A percentile compares a stretch with the other conserved stretches of the same genome.
phyloP scores from a whole-genome alignment of 2,113 vertebrate genomes.

The Poecilia latipinna region DNA sequence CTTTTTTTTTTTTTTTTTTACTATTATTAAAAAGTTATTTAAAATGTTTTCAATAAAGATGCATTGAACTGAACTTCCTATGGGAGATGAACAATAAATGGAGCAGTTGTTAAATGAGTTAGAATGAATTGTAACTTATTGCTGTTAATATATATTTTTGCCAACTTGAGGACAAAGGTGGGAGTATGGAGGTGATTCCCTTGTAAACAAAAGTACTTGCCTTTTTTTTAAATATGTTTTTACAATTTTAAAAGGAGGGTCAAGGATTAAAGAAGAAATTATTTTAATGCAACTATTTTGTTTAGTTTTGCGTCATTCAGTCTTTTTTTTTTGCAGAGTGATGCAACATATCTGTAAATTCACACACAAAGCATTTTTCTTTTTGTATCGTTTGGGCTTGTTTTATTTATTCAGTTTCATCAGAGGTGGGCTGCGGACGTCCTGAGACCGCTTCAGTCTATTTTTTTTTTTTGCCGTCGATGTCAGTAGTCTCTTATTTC shows the following conservation, averaged over 20 bases:
- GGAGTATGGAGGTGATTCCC: conserved; percentile 35
- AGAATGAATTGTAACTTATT: conserved; percentile 90
- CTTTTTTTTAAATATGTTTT: conserved; percentile 81
- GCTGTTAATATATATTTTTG: conserved; percentile 81
- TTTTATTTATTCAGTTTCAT: conserved; percentile 82
- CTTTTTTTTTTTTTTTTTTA: conserved; percentile 69
- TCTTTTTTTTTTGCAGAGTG: conserved; percentile 65
- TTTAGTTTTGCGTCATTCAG: conserved; percentile 61
- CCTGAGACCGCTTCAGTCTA: conserved; percentile 84
- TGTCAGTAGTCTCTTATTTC: conserved; percentile 79
- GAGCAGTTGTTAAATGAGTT: conserved; percentile 74
- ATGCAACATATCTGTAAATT: conserved; percentile 75
- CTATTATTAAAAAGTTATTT: conserved; percentile 81
- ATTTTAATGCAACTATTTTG: conserved; percentile 74
- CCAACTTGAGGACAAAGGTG: conserved; percentile 78
- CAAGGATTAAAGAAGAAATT: conserved; percentile 63
- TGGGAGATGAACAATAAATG: conserved; percentile 86
- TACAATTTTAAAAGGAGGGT: conserved; percentile 77
- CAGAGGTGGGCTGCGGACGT: conserved; percentile 55
- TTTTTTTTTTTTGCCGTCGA: conserved; percentile 78
- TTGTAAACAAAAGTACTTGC: conserved; percentile 67
- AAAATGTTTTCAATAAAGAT: conserved; percentile 83
- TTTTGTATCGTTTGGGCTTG: conserved; percentile 66
- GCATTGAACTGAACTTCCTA: conserved; percentile 82
- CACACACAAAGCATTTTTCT: conserved; percentile 79